Evolutionary conservation across 2,888 invertebrate species (phyloP), one percentile per base, ranked within the genome.

Genomic region (Agonum fuliginosum): DNA sequence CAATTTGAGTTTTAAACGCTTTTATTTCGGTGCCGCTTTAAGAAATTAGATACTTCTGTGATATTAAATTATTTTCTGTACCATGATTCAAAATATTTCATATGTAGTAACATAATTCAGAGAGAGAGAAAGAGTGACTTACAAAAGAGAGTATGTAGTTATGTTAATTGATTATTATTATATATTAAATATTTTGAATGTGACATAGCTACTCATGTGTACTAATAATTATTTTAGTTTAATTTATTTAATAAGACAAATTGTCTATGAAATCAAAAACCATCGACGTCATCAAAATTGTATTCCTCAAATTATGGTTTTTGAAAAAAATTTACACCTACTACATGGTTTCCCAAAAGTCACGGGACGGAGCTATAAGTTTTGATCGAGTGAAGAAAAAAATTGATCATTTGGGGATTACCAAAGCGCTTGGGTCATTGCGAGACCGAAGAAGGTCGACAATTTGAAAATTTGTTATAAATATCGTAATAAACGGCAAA

Each of bases 31-130:
- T 58, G 58, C 51, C 22, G 22, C 2, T 14, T 8, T 58, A 14
- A 27, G n/a, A 58, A 30, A 58, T 58, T 58, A n/a, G n/a, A n/a
- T n/a, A 43, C 58, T 58, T 58, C 58, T 58, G 58, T 58, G 58
- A 58, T 58, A 58, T 58, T 58, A 58, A 58, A 58, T 58, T 27
- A 30, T 58, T 58, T 58, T 14, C 30, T 58, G 14, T 58, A 30
- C 14, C 27, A 30, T 27, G 24, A 8, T 58, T 58, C 30, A 58
- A 58, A 58, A 58, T 58, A 30, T 48, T 48, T 58, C 27, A 58
- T 58, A 58, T 58, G 30, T 58, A 17, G 17, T 22, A 22, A 12
- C 10, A 12, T 17, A 10, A 8, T 19, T 19, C 19, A 48, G 17
- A 19, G 48, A 19, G 48, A 17, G 48, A 48, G 19, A 48, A 48